A percentile compares a stretch with the other conserved stretches of the same genome.
Evolutionary conservation across 30 jellyfish, hydroid and myxozoan genomes (phyloP).

Genomic region (Euphysa ruthae): DNA sequence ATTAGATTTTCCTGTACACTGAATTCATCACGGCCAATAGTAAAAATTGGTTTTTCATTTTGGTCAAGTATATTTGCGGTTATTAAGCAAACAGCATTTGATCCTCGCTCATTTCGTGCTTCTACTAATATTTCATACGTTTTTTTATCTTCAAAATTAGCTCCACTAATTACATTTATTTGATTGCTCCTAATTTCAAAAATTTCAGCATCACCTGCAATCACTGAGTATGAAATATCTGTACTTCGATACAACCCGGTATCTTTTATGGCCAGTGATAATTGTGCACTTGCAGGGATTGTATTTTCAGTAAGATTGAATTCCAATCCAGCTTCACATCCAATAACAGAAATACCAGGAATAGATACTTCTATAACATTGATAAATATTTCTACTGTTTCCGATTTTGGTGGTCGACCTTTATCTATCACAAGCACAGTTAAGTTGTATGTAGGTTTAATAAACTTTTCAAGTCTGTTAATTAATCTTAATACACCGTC

Average conservation of each 20-base stretch:
- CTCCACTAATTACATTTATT: conserved; percentile 17
- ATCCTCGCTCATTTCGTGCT: conserved; percentile 48
- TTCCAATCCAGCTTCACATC: conserved; percentile 4
- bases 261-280: conserved; percentile 24
- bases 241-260: conserved; percentile 32
- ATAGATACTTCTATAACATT: conserved; percentile 13
- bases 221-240: conserved; percentile 12
- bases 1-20: conserved; percentile 22
- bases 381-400: conserved; percentile 2
- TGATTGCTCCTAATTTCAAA: neutral
- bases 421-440: conserved; percentile 34
- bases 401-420: conserved; percentile 43
- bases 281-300: neutral
- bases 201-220: conserved; percentile 19
- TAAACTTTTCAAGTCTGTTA: conserved; percentile 43
- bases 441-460: conserved; percentile 18
- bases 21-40: conserved; percentile 28
- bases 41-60: conserved; percentile 41
- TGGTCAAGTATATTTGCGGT: conserved; percentile 33
- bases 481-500: conserved; percentile 39
- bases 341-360: conserved; percentile 24
- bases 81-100: conserved; percentile 30
- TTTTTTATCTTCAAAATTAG: conserved; percentile 26
- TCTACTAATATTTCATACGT: conserved; percentile 14
- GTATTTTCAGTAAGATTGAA: conserved; percentile 33